Evolutionary conservation across 2,888 invertebrate species (phyloP).

Genomic region (Yponomeuta malinellus): DNA sequence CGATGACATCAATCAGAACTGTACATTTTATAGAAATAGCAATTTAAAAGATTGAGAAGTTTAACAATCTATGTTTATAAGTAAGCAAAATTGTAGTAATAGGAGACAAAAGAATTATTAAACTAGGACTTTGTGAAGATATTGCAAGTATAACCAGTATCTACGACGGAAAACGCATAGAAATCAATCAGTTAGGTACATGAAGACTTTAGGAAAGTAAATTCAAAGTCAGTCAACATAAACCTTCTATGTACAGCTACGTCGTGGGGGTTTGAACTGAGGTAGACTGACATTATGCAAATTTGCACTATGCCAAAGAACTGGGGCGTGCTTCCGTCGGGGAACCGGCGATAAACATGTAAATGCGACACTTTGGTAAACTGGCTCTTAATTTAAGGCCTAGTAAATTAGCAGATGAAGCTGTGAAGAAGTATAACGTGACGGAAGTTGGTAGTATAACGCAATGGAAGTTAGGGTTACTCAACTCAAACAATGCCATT

Average conservation of each 20-base stretch:
- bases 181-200: too few relatives aligned
- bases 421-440: too few relatives aligned
- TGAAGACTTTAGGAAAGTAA: too few relatives aligned
- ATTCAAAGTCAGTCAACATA: neutral
- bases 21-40: neutral
- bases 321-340: conserved; percentile 57
- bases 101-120: too few relatives aligned
- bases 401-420: neutral
- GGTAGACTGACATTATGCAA: conserved; percentile 7
- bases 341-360: conserved; percentile 55
- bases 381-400: neutral
- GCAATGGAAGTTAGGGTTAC: too few relatives aligned
- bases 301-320: conserved; percentile 37
- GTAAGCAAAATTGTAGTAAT: neutral
- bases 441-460: too few relatives aligned
- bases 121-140: too few relatives aligned
- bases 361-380: conserved; percentile 38
- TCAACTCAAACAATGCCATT: too few relatives aligned
- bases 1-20: neutral
- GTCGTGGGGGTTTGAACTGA: neutral
- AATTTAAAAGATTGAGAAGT: neutral
- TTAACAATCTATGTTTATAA: neutral
- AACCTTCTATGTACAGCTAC: neutral
- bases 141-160: too few relatives aligned
- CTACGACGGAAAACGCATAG: too few relatives aligned